These are phyloP conservation scores for Tipula unca DNA, from an alignment of 2,888 invertebrate species.

Conservation along the genomic window DNA sequence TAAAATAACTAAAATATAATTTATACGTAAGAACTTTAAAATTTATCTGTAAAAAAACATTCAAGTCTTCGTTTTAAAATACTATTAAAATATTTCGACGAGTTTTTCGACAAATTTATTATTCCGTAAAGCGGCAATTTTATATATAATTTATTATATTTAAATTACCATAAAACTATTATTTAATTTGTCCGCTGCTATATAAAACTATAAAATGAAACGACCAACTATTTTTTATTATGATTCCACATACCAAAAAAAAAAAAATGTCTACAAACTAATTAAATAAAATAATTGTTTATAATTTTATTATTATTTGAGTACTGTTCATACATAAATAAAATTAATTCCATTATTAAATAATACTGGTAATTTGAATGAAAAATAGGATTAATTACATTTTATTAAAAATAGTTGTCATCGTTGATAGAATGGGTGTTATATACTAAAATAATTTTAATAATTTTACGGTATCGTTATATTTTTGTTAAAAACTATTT, in stretches of 20 bases:
- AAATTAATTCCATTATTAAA: not conserved
- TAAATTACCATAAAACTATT: not conserved
- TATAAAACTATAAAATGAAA: not conserved
- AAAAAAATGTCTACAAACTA: not conserved
- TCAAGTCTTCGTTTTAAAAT: not conserved
- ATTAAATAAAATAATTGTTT: not conserved
- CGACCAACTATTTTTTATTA: not conserved
- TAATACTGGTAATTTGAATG: not conserved
- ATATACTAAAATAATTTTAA: no score
- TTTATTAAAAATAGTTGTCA: not conserved
- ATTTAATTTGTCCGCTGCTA: not conserved
- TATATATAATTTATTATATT: not conserved
- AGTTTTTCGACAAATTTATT: not conserved
- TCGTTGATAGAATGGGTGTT: no score
- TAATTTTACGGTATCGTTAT: no score
- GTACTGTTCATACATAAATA: not conserved
- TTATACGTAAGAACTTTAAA: not conserved
- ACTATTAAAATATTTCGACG: not conserved
- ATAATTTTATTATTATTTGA: not conserved
- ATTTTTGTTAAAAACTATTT: no score
- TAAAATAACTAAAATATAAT: no score
- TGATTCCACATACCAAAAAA: not conserved
- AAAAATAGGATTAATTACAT: not conserved
- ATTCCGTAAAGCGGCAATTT: not conserved
- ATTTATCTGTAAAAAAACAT: not conserved